Evolutionary conservation across 1,140 invertebrate genomes (phyloP).

Genomic region (Streblospio benedicti): DNA sequence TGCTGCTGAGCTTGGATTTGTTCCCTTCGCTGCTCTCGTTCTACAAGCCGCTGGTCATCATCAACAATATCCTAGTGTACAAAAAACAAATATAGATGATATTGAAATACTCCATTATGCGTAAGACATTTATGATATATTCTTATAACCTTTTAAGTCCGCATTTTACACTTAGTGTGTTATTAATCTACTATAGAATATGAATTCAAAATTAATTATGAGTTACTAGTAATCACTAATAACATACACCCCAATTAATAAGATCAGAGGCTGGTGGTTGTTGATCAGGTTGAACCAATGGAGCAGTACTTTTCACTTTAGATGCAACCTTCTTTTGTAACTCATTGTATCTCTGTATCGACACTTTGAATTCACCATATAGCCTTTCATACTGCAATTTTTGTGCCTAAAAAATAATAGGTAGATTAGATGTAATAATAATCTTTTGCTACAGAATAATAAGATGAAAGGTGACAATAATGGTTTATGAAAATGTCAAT

Average conservation of each 20-base stretch:
- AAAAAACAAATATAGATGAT: not conserved
- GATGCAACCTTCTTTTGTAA: not conserved
- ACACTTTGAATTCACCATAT: constrained; percentile 4
- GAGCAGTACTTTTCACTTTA: not conserved
- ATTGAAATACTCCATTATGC: not conserved
- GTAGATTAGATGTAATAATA: too few relatives aligned
- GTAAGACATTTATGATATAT: not conserved
- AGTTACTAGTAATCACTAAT: not conserved
- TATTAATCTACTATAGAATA: not conserved
- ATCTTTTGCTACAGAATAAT: too few relatives aligned
- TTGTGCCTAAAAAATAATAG: constrained; percentile 5
- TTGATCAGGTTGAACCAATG: not conserved
- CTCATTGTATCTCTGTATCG: constrained; percentile 2
- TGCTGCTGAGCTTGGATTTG: constrained; percentile 4
- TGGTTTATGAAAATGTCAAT: too few relatives aligned
- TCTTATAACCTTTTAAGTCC: not conserved
- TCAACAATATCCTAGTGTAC: not conserved
- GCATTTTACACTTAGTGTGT: not conserved
- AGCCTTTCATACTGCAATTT: constrained; percentile 5
- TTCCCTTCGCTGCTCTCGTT: not conserved
- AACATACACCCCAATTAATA: not conserved
- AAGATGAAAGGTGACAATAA: too few relatives aligned
- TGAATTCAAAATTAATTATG: not conserved
- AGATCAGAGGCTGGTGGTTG: not conserved
- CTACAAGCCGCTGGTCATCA: not conserved